Base-by-base conservation (phyloP, 35 echinoderm and acorn worm genomes). In the Heliocidaris erythrogramma region DNA sequence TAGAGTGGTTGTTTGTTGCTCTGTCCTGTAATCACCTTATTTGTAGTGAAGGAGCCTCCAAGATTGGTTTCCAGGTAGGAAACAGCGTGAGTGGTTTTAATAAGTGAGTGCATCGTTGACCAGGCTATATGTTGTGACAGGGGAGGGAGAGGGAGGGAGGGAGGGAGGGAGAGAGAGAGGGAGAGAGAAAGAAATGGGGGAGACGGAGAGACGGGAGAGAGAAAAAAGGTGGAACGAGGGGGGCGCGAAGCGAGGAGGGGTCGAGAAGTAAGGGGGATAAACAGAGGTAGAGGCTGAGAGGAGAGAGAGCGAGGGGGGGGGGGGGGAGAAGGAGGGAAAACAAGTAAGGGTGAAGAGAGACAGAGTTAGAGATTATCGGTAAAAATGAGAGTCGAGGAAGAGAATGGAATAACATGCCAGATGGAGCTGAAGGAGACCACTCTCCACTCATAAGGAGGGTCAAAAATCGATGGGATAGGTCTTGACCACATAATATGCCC, bases 61-160 rank as follows among this genome's bases (percentile, higher is more conserved):
- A n/a, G 65, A 78, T 78, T 78, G 65, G 65, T 78, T 78, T 78
- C 65, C 65, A 78, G 65, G 65, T 78, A 78, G 65, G 27, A 78
- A 78, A 78, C 65, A 78, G 65, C 65, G 65, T 78, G 65, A 78
- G 65, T 17, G 65, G 65, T 78, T 78, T 78, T 78, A 78, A 78
- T 78, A 78, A 78, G 21, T n/a, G 27, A 78, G 65, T 78, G 65
- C 65, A n/a, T 78, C 65, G 18, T 27, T 78, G 65, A 78, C 65
- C 65, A 78, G 65, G 18, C 65, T 78, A 78, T 78, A 78, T 24
- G 5, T 78, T 78, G 65, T 78, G 65, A 78, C 61, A 71, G 16
- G 24, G 24, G 14, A 71, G 61, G 27, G 61, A 7, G 61, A 2
- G 27, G 65, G 17, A 6, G 21, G 60, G 21, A 2, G 17, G 60